Conservation (phyloP, 2,888 invertebrate genomes). For the Anticlea derivata region DNA sequence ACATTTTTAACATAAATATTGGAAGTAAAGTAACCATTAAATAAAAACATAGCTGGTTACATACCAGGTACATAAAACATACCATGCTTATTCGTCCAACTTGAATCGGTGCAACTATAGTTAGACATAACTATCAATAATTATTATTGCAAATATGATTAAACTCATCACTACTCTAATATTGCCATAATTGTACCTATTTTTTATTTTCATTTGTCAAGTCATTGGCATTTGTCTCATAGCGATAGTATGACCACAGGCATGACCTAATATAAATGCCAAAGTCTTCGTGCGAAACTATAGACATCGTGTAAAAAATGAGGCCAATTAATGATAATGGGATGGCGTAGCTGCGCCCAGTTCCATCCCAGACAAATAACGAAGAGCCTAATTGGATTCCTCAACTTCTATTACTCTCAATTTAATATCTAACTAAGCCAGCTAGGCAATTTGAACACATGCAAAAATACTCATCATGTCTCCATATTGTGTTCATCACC, state of each 20-base stretch:
- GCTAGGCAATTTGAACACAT: neutral
- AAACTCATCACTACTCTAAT: too few relatives aligned
- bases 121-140: too few relatives aligned
- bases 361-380: slow-evolving; percentile 31
- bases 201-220: neutral
- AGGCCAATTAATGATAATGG: slow-evolving; percentile 44
- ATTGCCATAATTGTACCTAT: too few relatives aligned
- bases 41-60: too few relatives aligned
- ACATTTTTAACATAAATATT: too few relatives aligned
- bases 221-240: slow-evolving; percentile 4
- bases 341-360: slow-evolving; percentile 41
- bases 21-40: too few relatives aligned
- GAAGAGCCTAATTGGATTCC: slow-evolving; percentile 13
- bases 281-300: slow-evolving; percentile 42
- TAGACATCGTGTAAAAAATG: slow-evolving; percentile 42
- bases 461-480: slow-evolving; percentile 4
- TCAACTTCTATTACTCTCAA: slow-evolving; percentile 2
- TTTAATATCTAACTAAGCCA: neutral
- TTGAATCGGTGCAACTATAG: too few relatives aligned
- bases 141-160: too few relatives aligned
- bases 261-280: slow-evolving; percentile 41
- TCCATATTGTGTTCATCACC: slow-evolving; percentile 11
- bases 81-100: too few relatives aligned
- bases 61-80: too few relatives aligned
- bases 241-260: neutral